phyloP scores from a whole-genome alignment of 2,797 vertebrate genomes.

The Etheostoma nigrum region DNA sequence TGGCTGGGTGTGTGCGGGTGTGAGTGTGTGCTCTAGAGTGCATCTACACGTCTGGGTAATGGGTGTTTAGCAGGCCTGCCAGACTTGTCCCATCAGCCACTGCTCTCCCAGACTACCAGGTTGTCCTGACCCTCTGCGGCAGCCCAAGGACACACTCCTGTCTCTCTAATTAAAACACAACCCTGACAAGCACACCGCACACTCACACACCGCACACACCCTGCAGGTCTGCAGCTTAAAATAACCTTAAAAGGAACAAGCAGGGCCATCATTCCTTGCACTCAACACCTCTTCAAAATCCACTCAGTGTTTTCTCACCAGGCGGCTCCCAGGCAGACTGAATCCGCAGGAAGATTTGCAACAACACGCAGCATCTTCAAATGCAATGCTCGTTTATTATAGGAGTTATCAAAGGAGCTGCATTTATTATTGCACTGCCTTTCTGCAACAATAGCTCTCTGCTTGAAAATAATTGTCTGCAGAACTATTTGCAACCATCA shows the following conservation, averaged over 20 bases:
- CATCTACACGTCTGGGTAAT: slow-evolving; percentile 76
- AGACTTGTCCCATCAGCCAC: slow-evolving; percentile 74
- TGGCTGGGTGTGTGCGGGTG: slow-evolving; percentile 47
- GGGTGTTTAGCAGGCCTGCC: slow-evolving; percentile 80
- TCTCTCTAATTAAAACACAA: slow-evolving; percentile 88
- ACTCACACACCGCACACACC: slow-evolving; percentile 56
- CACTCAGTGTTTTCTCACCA: slow-evolving; percentile 74
- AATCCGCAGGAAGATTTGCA: slow-evolving; percentile 59
- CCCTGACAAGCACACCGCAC: slow-evolving; percentile 66
- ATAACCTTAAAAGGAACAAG: slow-evolving; percentile 82
- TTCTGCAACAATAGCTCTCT: slow-evolving; percentile 38
- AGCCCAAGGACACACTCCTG: slow-evolving; percentile 84
- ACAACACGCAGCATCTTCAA: slow-evolving; percentile 62
- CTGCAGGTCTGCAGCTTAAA: slow-evolving; percentile 81
- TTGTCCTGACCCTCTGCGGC: slow-evolving; percentile 81
- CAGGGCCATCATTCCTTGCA: slow-evolving; percentile 76
- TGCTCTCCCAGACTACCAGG: slow-evolving; percentile 75
- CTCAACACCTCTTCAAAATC: slow-evolving; percentile 82
- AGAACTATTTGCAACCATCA: slow-evolving; percentile 37
- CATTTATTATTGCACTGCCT: slow-evolving; percentile 61
- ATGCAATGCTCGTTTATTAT: slow-evolving; percentile 47
- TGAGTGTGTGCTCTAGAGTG: slow-evolving; percentile 45
- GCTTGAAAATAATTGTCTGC: slow-evolving; percentile 61
- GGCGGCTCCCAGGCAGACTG: slow-evolving; percentile 68
- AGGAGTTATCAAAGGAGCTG: slow-evolving; percentile 46